Conservation (phyloP, 2,888 invertebrate species). For the Tipula helvola region DNA sequence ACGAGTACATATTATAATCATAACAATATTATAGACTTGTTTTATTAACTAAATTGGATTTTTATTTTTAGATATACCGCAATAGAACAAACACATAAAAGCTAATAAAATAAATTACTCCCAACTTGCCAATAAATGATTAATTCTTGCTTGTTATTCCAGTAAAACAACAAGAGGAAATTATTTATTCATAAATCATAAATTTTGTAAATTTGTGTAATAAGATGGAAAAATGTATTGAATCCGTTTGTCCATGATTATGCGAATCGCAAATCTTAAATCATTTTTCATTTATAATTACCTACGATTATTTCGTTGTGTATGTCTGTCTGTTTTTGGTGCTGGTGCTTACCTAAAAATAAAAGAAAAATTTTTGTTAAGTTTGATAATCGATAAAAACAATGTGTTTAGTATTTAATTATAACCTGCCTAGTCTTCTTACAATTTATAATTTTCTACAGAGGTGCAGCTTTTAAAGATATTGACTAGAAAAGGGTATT, state of each 20-base stretch:
- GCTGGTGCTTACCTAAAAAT: not conserved
- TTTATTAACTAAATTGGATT: not conserved
- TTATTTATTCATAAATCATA: not conserved
- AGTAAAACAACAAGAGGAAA: not conserved
- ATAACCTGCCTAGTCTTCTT: not conserved
- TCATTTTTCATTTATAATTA: not conserved
- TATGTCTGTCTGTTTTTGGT: not conserved
- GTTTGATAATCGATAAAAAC: not conserved
- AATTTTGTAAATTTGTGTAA: not conserved
- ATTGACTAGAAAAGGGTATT: too few relatives aligned
- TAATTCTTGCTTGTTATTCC: not conserved
- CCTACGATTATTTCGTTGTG: not conserved
- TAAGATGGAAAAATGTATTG: not conserved
- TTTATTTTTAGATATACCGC: not conserved
- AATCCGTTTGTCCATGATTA: not conserved
- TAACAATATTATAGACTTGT: not conserved
- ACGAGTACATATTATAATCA: not conserved
- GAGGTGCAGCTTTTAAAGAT: too few relatives aligned
- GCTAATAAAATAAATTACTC: not conserved
- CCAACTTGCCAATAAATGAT: not conserved
- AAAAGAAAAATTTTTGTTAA: not conserved
- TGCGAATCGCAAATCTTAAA: not conserved
- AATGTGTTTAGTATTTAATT: not conserved
- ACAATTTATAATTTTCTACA: too few relatives aligned
- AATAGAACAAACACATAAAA: not conserved